Percentiles rank a stretch among this genome's conserved stretches.
phyloP scores from a whole-genome alignment of 2,797 vertebrate genomes.

The Mus minutoides region DNA sequence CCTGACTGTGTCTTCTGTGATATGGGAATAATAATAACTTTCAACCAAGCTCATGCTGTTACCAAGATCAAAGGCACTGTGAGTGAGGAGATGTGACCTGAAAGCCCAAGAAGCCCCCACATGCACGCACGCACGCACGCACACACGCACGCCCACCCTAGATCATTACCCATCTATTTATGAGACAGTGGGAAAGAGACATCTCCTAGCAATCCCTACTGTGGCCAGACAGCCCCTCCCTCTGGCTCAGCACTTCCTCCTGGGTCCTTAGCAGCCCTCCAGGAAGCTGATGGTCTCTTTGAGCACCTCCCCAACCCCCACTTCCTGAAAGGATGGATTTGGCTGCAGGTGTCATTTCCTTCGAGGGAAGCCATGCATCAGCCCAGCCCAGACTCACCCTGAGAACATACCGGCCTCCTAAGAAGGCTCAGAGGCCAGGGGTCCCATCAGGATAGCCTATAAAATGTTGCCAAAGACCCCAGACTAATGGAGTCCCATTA shows the following conservation, averaged over 20 bases:
- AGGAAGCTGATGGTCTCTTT: neutral
- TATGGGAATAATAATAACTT: neutral
- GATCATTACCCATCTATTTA: neutral
- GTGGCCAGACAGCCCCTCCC: neutral
- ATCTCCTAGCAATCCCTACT: neutral
- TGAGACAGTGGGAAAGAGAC: neutral
- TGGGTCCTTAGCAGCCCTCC: neutral
- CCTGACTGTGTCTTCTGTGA: neutral
- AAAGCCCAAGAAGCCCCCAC: neutral
- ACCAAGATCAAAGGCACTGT: neutral
- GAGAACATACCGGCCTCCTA: neutral
- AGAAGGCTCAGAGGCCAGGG: neutral
- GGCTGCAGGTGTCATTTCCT: neutral
- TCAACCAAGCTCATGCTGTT: accelerated
- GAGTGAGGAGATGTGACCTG: accelerated
- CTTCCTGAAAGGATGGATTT: neutral
- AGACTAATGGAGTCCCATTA: neutral
- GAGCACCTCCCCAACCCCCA: neutral
- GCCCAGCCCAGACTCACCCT: neutral
- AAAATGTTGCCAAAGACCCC: neutral
- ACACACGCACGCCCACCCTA: neutral
- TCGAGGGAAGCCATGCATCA: neutral
- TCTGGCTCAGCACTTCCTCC: neutral
- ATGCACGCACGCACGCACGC: too few relatives aligned
- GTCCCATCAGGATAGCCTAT: neutral